phyloP scores from a whole-genome alignment of 2,797 vertebrate species.

The Nyctalus aviator region DNA sequence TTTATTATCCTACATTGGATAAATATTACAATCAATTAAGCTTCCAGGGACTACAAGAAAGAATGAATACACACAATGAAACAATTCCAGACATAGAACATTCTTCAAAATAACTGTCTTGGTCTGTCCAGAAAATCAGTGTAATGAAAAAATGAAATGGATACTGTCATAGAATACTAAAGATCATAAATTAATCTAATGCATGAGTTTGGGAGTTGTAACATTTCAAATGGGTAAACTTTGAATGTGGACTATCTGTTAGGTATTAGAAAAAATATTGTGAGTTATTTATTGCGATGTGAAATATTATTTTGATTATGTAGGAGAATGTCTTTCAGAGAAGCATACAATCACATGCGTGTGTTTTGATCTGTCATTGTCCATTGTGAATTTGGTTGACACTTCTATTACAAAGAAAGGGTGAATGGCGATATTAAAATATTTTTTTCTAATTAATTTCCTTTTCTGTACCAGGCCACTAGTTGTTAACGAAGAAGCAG shows the following conservation, averaged over 20 bases:
- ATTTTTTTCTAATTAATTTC: too few species aligned
- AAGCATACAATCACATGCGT: neutral
- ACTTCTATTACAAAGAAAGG: too few species aligned
- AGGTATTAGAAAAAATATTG: neutral
- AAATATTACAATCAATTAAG: constrained; percentile 9
- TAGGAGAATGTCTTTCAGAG: neutral
- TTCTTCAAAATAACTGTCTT: neutral
- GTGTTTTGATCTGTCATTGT: too few species aligned
- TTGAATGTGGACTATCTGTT: neutral
- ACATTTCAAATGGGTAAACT: neutral
- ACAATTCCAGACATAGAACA: neutral
- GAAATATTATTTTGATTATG: neutral
- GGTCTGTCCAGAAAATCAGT: constrained; percentile 10
- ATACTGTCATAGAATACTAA: neutral
- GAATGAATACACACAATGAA: neutral
- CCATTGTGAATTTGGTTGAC: too few species aligned
- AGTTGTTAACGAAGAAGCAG: neutral
- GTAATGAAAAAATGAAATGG: neutral
- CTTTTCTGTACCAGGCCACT: too few species aligned
- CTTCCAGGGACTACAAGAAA: neutral
- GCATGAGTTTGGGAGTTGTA: neutral
- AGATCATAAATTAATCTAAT: neutral
- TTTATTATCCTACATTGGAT: neutral
- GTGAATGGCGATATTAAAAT: too few species aligned
- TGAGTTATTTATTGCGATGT: constrained; percentile 14